A percentile compares a stretch with the other conserved stretches of the same genome.
phyloP scores from a whole-genome alignment of 2,888 invertebrate species.

The Xestia xanthographa region DNA sequence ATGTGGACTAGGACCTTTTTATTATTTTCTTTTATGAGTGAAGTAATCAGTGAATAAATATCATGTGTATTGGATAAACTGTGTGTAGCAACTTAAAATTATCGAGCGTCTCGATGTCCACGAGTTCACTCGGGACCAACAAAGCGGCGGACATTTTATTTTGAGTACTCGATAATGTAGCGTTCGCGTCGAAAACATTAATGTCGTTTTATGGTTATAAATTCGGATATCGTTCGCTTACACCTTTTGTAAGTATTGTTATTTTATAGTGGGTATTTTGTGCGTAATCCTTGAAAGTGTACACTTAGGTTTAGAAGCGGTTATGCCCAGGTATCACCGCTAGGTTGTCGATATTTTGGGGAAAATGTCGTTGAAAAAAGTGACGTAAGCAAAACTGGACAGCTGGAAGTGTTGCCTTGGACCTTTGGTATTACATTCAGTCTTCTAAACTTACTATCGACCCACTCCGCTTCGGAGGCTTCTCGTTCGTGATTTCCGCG shows the following conservation, averaged over 20 bases:
- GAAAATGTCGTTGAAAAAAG: constrained; percentile 84
- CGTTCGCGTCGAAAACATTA: constrained; percentile 90
- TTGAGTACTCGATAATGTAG: constrained; percentile 91
- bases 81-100: constrained; percentile 83
- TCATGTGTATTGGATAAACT: constrained; percentile 84
- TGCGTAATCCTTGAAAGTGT: constrained; percentile 74
- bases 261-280: constrained; percentile 74
- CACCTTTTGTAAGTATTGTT: constrained; percentile 89
- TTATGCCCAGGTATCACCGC: constrained; percentile 82
- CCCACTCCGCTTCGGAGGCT: constrained; percentile 87
- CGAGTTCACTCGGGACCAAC: constrained; percentile 90
- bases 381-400: constrained; percentile 86
- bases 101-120: constrained; percentile 90
- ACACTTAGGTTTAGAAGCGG: constrained; percentile 78
- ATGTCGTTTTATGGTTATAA: constrained; percentile 90
- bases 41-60: constrained; percentile 84
- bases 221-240: constrained; percentile 89
- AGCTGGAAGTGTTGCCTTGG: constrained; percentile 77
- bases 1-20: constrained; percentile 86
- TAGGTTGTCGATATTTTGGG: constrained; percentile 85
- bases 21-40: constrained; percentile 83
- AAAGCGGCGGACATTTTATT: constrained; percentile 91
- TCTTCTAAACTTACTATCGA: constrained; percentile 82
- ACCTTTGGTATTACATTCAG: constrained; percentile 76
- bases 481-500: constrained; percentile 87